Evolutionary conservation across 2,888 invertebrate genomes (phyloP), one percentile per base, ranked within the genome.

Genomic region (Lymantria monacha): DNA sequence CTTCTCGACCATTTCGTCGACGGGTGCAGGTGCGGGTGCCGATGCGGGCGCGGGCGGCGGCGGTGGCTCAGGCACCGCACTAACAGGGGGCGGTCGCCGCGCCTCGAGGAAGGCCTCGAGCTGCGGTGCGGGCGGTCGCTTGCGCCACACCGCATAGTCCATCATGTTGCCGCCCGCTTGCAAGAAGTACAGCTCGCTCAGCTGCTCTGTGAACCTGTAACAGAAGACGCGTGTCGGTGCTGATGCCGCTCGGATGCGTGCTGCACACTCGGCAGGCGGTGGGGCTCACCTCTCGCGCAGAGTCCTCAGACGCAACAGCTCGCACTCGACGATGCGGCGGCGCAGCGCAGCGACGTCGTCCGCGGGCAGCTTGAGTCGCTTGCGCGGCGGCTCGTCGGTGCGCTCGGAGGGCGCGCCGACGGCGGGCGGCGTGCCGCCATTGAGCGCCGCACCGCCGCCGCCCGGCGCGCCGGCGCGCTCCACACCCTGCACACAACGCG

Each of bases 161-260:
- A 97, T 95, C 92, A 97, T 94, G 87, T 97, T 96, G 59, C 97
- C 96, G 68, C 96, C 96, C 70, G 94, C 94, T 88, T 97, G 96
- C 70, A 98, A 93, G 87, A 96, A 97, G 92, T 95, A 98, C 73
- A 96, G 92, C 91, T 98, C 97, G 69, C 96, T 94, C 69, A 95
- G 93, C 87, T 95, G 94, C 80, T 96, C 96, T 67, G 94, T 94
- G 85, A 95, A 95, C 78, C 94, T 92, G n/a, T n/a, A n/a, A n/a
- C n/a, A n/a, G n/a, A n/a, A n/a, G n/a, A n/a, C n/a, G n/a, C n/a
- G n/a, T n/a, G n/a, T n/a, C n/a, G n/a, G n/a, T n/a, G n/a, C n/a
- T n/a, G n/a, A n/a, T n/a, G n/a, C n/a, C n/a, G n/a, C n/a, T n/a
- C n/a, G n/a, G n/a, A n/a, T n/a, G n/a, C n/a, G n/a, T n/a, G n/a